phyloP scores from a whole-genome alignment of 2,888 invertebrate genomes.

The Apodemia mormo region DNA sequence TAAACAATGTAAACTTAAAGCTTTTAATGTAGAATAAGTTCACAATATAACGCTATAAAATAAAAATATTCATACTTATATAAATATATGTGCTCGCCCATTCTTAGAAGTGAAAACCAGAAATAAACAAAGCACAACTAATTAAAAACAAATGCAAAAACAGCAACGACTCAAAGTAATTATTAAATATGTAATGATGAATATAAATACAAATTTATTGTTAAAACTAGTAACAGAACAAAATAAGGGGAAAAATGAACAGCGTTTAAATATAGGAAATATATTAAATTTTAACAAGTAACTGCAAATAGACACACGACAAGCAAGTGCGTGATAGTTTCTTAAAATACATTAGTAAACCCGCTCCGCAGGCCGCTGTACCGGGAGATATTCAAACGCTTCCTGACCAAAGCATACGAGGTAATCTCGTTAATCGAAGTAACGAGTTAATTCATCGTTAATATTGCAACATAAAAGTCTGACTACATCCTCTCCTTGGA shows the following conservation, averaged over 20 bases:
- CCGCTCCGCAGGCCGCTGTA: constrained; percentile 37
- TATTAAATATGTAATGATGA: not conserved
- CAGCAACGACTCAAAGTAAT: not conserved
- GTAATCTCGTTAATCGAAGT: too few species aligned
- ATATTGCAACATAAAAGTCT: too few species aligned
- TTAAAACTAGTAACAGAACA: too few species aligned
- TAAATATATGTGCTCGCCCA: too few species aligned
- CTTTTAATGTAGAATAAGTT: too few species aligned
- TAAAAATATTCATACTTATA: too few species aligned
- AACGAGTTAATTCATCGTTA: too few species aligned
- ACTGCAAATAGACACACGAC: constrained; percentile 33
- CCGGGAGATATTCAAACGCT: constrained; percentile 39
- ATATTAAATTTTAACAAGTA: not conserved
- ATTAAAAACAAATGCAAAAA: too few species aligned
- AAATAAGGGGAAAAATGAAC: too few species aligned
- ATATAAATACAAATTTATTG: not conserved
- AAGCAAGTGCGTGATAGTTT: constrained; percentile 30
- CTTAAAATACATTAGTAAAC: constrained; percentile 38
- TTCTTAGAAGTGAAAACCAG: too few species aligned
- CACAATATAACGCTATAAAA: too few species aligned
- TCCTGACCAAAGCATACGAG: constrained; percentile 36
- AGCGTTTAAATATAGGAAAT: not conserved
- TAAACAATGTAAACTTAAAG: too few species aligned
- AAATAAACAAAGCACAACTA: not conserved
- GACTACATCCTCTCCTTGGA: not conserved